A percentile compares a stretch with the other conserved stretches of the same genome.
Conservation (phyloP, 2,113 vertebrate species). For the Phaethon lepturus region DNA sequence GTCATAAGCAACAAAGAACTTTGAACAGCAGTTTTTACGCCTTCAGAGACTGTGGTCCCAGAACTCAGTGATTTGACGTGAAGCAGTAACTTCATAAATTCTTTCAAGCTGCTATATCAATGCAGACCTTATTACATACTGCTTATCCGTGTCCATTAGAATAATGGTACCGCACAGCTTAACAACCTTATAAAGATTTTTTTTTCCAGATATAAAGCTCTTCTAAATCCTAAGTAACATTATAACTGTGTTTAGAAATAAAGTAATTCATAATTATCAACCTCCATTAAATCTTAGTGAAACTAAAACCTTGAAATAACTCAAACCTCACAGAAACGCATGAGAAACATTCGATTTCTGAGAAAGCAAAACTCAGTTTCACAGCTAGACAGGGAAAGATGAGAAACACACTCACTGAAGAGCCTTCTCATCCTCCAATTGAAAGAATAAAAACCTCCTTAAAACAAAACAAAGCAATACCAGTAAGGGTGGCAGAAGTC, state of each 20-base stretch:
- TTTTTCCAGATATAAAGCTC: background rate
- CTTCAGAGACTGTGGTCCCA: background rate
- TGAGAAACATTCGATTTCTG: background rate
- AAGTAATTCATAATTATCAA: background rate
- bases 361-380: background rate
- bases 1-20: background rate
- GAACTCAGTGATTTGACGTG: background rate
- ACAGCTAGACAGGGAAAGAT: background rate
- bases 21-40: background rate
- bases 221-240: background rate
- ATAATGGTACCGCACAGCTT: background rate
- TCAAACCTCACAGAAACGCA: background rate
- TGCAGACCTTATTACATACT: background rate
- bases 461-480: background rate
- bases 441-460: background rate
- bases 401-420: background rate
- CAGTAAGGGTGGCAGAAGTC: background rate
- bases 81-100: background rate
- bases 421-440: background rate
- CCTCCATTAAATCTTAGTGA: background rate
- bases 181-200: background rate
- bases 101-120: background rate
- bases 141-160: background rate
- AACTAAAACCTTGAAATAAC: constrained; percentile 7
- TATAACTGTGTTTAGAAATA: background rate